Conservation (phyloP, 2,113 vertebrate genomes). For the Atlantisia rogersi region DNA sequence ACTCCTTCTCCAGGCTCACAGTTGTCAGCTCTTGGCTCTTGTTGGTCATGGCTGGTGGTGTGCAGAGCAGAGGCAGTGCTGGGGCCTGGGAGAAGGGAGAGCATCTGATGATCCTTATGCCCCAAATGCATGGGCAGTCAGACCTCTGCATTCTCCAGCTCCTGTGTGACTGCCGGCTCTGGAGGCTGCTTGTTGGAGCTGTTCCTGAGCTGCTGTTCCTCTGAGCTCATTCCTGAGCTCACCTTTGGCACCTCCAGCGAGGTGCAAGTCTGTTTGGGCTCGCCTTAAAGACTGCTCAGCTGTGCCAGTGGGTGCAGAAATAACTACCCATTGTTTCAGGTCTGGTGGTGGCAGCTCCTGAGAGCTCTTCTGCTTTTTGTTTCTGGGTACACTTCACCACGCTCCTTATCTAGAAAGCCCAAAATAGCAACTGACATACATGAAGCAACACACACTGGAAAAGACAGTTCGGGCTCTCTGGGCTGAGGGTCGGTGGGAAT, state of each 20-base stretch:
- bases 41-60: neutral
- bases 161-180: neutral
- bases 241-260: constrained; percentile 42
- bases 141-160: neutral
- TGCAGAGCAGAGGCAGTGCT: neutral
- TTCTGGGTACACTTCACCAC: neutral
- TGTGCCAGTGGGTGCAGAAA: neutral
- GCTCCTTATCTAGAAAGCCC: neutral
- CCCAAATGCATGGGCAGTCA: neutral
- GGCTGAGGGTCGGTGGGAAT: neutral
- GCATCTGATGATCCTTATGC: neutral
- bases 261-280: constrained; percentile 6
- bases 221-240: constrained; percentile 63
- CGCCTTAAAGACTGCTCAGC: neutral
- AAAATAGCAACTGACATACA: neutral
- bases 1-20: neutral
- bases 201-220: neutral
- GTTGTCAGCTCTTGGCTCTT: neutral
- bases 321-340: neutral
- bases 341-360: neutral
- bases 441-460: constrained; percentile 28
- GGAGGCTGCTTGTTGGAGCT: neutral
- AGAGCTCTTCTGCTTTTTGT: constrained; percentile 21
- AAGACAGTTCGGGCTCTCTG: neutral
- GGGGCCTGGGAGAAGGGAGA: neutral